A percentile compares a stretch with the other conserved stretches of the same genome.
Conservation (phyloP, 1,140 invertebrate genomes). For the Eupristina koningsbergeri region DNA sequence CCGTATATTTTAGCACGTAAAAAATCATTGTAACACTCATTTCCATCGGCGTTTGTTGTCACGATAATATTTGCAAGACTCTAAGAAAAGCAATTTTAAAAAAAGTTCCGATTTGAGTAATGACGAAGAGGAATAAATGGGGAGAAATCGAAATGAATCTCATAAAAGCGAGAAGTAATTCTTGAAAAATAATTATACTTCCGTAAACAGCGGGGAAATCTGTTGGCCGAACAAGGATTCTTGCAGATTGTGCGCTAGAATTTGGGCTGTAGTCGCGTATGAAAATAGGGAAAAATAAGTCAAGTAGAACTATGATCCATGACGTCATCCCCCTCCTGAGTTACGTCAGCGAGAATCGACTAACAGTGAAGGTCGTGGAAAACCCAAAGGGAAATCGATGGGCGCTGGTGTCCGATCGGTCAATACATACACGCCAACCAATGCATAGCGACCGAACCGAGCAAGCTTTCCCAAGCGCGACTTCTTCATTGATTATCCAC, state of each 20-base stretch:
- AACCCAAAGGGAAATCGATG: not conserved
- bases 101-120: not conserved
- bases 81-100: not conserved
- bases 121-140: not conserved
- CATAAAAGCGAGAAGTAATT: not conserved
- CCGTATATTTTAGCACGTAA: not conserved
- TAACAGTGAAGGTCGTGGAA: not conserved
- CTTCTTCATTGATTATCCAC: no score
- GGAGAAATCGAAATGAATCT: not conserved
- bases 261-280: not conserved
- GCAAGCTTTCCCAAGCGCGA: not conserved
- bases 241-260: no score
- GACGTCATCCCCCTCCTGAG: not conserved
- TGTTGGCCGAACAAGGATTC: no score
- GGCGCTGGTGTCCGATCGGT: not conserved
- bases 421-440: not conserved
- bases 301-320: not conserved
- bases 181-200: not conserved
- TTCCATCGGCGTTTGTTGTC: not conserved
- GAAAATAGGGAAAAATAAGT: conserved; percentile 12
- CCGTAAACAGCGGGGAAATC: not conserved
- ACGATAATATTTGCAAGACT: not conserved
- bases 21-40: not conserved
- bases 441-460: no score
- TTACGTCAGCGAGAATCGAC: not conserved